A percentile compares a stretch with the other conserved stretches of the same genome.
Conservation (phyloP, 2,113 vertebrate genomes). For the human (Homo sapiens) region DNA sequence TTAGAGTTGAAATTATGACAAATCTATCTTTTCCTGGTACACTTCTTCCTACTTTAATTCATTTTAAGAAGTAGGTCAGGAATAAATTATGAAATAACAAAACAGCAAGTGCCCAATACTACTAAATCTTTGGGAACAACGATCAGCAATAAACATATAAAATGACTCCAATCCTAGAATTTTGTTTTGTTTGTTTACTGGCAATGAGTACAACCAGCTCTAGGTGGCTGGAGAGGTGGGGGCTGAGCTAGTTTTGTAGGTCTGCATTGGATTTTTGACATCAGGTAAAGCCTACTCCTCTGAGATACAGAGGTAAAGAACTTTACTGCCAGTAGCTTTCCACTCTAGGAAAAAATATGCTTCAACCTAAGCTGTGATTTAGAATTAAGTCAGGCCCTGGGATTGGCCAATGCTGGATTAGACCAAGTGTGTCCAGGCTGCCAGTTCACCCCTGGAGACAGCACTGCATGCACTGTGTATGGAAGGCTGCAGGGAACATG, state of each 20-base stretch:
- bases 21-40: neutral
- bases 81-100: neutral
- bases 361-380: neutral
- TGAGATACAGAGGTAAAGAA: neutral
- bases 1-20: neutral
- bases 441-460: neutral
- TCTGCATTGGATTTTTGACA: neutral
- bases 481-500: neutral
- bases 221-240: neutral
- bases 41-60: neutral
- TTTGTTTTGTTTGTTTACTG: neutral
- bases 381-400: neutral
- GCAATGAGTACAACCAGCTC: neutral
- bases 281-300: neutral
- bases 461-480: neutral
- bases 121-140: neutral
- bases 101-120: neutral
- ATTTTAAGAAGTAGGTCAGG: neutral
- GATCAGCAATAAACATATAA: neutral
- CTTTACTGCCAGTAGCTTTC: neutral
- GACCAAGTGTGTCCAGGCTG: neutral
- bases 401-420: neutral
- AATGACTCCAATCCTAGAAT: neutral
- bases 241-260: neutral
- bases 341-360: neutral